These are phyloP conservation scores for Nebria ingens DNA, from an alignment of 1,140 invertebrate species.

Conservation along the genomic window DNA sequence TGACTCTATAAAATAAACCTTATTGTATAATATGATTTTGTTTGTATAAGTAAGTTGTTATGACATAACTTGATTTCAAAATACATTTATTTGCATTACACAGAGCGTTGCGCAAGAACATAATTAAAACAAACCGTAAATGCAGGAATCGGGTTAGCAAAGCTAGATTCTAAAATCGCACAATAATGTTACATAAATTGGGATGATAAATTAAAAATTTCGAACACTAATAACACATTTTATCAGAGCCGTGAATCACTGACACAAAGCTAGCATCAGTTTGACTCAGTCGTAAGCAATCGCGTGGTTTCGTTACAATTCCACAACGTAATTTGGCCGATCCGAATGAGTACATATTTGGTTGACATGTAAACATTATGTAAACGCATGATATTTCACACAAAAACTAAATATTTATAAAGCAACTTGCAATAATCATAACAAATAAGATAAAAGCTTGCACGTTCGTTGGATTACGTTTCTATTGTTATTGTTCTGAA, in stretches of 20 bases:
- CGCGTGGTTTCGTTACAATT: neutral
- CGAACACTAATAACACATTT: conserved; percentile 1
- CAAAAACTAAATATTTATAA: neutral
- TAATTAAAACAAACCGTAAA: neutral
- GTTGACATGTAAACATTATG: conserved; percentile 8
- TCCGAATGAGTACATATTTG: neutral
- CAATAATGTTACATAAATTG: neutral
- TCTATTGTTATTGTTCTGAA: neutral
- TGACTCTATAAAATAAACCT: too few relatives aligned
- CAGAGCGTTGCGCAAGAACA: neutral
- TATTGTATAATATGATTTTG: neutral
- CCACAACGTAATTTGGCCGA: neutral
- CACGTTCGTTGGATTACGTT: neutral
- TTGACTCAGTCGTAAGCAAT: neutral
- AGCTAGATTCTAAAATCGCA: neutral
- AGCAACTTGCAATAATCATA: neutral
- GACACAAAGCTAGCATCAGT: neutral
- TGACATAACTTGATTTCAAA: neutral
- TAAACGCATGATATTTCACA: neutral
- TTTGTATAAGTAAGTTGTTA: neutral
- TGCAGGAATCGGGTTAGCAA: neutral
- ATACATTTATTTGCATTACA: neutral
- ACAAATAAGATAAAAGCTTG: neutral
- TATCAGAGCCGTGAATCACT: conserved; percentile 5
- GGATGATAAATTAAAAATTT: too few relatives aligned